Evolutionary conservation across 2,888 invertebrate species (phyloP), one percentile per base, ranked within the genome.

Genomic region (Chrysina gloriosa): DNA sequence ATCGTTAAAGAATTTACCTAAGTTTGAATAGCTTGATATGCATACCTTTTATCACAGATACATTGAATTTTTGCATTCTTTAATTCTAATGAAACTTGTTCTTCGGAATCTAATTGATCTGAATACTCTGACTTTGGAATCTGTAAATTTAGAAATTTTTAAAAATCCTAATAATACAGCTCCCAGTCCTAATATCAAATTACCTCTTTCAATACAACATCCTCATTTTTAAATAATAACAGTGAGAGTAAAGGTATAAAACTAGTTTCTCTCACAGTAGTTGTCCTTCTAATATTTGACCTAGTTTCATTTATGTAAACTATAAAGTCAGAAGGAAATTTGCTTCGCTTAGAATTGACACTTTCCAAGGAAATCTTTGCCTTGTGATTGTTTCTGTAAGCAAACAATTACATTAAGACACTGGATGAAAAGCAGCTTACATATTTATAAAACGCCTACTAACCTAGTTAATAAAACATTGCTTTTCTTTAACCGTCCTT

Each of bases 301-400:
- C 88, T 86, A 1, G 85, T 83, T 14, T 88, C 88, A 16, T 87
- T 86, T 54, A 87, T 86, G 78, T 89, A 88, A 0, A 87, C 81
- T 0, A 90, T 72, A 42, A 86, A 84, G 6, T 85, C 79, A 1
- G 84, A 84, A 1, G 81, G 80, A 72, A 85, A 87, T 0, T 74
- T 65, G 19, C 78, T 78, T 34, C 86, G 79, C 16, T 83, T 85
- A 72, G 85, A 84, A 82, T 91, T 91, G 0, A 91, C 89, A 78
- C 90, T 90, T n/a, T 89, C 89, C 0, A 85, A 81, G 1, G 86
- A 84, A 42, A 91, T 84, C 69, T 87, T 86, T 0, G 88, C 89
- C 47, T 84, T 84, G 2, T 85, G 85, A 23, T 87, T 86, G 69
- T 84, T 80, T 63, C 90, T 90, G 76, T 63, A 78, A 80, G 72